Evolutionary conservation across 2,888 invertebrate genomes (phyloP).

Genomic region (Dasysyrphus albostriatus): DNA sequence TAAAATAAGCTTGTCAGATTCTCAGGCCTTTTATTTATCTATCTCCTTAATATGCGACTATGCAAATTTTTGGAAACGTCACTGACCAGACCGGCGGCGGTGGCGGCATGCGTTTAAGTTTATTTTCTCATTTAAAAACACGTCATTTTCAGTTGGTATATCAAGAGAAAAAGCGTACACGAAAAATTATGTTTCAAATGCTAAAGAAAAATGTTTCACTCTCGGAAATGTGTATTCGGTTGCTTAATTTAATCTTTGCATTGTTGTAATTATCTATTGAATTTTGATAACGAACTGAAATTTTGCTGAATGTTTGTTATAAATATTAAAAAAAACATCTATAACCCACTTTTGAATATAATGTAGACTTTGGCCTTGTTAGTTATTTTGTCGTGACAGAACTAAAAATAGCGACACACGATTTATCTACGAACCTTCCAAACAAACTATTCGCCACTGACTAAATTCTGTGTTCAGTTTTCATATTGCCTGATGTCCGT

Average conservation of each 20-base stretch:
- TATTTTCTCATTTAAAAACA: conserved; percentile 37
- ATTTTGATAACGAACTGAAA: conserved; percentile 39
- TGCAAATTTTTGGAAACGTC: conserved; percentile 20
- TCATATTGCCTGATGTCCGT: conserved; percentile 14
- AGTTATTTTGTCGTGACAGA: neutral
- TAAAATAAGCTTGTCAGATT: conserved; percentile 28
- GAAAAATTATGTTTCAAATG: conserved; percentile 46
- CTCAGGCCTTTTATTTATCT: conserved; percentile 18
- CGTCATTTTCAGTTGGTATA: conserved; percentile 61
- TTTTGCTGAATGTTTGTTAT: neutral
- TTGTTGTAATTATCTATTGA: neutral
- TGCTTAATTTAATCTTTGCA: conserved; percentile 1
- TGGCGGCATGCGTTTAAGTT: conserved; percentile 12
- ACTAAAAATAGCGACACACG: conserved; percentile 5
- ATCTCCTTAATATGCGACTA: conserved; percentile 3
- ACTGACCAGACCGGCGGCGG: conserved; percentile 26
- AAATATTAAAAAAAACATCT: neutral
- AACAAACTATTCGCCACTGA: conserved; percentile 46
- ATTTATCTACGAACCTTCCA: conserved; percentile 24
- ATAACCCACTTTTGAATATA: conserved; percentile 3
- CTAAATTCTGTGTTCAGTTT: conserved; percentile 33
- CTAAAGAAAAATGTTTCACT: conserved; percentile 39
- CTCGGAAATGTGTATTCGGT: neutral
- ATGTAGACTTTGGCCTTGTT: neutral
- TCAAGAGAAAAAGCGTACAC: neutral